Percentiles rank a stretch among this genome's conserved stretches.
Conservation (phyloP, 1,140 invertebrate genomes). For the Phocides pigmalion region DNA sequence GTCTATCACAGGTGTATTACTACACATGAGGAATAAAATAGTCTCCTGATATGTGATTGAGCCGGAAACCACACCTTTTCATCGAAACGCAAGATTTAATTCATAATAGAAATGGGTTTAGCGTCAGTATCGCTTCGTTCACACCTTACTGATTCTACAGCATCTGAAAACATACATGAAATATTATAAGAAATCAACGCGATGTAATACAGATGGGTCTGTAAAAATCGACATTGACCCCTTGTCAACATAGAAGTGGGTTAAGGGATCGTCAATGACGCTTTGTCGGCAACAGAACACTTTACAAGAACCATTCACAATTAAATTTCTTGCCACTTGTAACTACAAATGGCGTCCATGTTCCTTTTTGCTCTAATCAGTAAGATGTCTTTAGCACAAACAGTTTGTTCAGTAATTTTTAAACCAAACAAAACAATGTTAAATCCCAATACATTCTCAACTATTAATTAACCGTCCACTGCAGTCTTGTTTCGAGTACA, state of each 20-base stretch:
- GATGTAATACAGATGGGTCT: conserved; percentile 7
- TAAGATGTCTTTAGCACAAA: background rate
- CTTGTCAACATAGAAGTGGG: conserved; percentile 21
- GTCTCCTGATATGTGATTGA: too few relatives aligned
- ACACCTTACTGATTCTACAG: too few relatives aligned
- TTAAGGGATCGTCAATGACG: conserved; percentile 23
- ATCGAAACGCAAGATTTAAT: too few relatives aligned
- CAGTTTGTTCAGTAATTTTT: conserved; percentile 2
- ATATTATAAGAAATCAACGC: too few relatives aligned
- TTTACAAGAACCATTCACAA: conserved; percentile 17
- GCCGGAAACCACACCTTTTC: too few relatives aligned
- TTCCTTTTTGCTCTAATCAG: conserved; percentile 9
- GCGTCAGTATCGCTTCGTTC: too few relatives aligned
- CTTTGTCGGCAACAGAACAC: conserved; percentile 1
- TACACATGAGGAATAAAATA: too few relatives aligned
- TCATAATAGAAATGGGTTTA: too few relatives aligned
- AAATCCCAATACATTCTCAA: background rate
- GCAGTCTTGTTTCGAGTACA: background rate
- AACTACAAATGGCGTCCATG: background rate
- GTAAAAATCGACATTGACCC: conserved; percentile 28
- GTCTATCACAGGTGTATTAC: too few relatives aligned
- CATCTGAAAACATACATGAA: too few relatives aligned
- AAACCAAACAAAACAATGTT: background rate
- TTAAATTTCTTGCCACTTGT: conserved; percentile 23
- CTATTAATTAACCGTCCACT: background rate